Evolutionary conservation across 1,140 invertebrate species (phyloP).

Genomic region (Neodiprion pinetum): DNA sequence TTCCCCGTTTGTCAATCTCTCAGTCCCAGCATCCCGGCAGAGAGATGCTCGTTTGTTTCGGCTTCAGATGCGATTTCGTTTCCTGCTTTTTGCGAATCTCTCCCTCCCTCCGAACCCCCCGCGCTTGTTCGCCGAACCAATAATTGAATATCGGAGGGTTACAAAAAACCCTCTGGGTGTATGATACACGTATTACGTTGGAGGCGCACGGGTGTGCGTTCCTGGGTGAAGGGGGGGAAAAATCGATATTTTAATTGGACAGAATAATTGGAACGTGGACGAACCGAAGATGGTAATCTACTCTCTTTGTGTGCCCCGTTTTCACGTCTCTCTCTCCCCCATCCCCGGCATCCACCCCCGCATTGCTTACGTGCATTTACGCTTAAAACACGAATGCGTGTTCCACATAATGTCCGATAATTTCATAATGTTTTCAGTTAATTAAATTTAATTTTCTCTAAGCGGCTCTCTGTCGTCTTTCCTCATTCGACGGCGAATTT

Average conservation of each 20-base stretch:
- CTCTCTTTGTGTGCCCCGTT: conserved; percentile 41
- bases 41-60: conserved; percentile 36
- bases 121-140: conserved; percentile 33
- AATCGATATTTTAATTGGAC: conserved; percentile 64
- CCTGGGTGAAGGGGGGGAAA: conserved; percentile 41
- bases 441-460: conserved; percentile 45
- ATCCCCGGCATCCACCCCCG: conserved; percentile 1
- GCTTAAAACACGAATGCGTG: conserved; percentile 10
- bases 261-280: conserved; percentile 62
- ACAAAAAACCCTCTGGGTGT: not conserved
- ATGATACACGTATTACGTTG: not conserved
- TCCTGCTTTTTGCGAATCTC: conserved; percentile 37
- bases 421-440: conserved; percentile 44
- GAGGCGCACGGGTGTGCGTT: not conserved
- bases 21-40: conserved; percentile 3
- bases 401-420: conserved; percentile 38
- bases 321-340: conserved; percentile 29
- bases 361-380: not conserved
- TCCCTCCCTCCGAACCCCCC: conserved; percentile 13
- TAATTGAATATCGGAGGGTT: conserved; percentile 52
- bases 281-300: conserved; percentile 60
- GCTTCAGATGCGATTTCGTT: conserved; percentile 39
- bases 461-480: conserved; percentile 36
- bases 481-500: conserved; percentile 30
- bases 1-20: not conserved